These are phyloP conservation scores for Otis tarda DNA, from an alignment of 2,113 vertebrate species.

Conservation along the genomic window DNA sequence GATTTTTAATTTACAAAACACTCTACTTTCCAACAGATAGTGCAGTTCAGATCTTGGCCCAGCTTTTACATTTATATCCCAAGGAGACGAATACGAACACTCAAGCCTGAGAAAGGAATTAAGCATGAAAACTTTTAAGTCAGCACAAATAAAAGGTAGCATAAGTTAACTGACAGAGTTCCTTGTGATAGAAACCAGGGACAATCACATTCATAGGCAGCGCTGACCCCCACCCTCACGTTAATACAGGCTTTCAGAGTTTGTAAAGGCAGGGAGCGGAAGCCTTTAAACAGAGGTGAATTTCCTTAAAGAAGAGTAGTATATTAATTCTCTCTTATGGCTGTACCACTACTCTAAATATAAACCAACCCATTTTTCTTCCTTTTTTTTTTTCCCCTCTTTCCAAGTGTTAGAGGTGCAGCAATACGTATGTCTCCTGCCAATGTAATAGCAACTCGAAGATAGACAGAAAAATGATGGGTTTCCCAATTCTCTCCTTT, in stretches of 20 bases:
- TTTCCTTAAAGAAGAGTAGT: not conserved
- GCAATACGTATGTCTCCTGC: not conserved
- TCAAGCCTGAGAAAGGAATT: not conserved
- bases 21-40: not conserved
- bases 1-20: not conserved
- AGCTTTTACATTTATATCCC: not conserved
- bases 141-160: not conserved
- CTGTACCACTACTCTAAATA: not conserved
- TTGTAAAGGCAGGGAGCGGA: not conserved
- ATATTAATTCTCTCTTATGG: not conserved
- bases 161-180: not conserved
- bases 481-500: not conserved
- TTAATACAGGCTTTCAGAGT: not conserved
- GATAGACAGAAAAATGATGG: not conserved
- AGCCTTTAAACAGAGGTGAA: not conserved
- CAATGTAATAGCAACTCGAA: not conserved
- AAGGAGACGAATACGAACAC: not conserved
- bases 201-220: not conserved
- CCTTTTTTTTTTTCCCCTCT: not conserved
- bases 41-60: not conserved
- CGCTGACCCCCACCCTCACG: not conserved
- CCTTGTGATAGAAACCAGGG: not conserved
- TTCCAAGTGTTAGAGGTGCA: not conserved
- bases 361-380: not conserved
- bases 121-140: not conserved